Percentiles rank a stretch among this genome's conserved stretches.
phyloP scores from a whole-genome alignment of 1,140 invertebrate species.

The Meloidogyne exigua region DNA sequence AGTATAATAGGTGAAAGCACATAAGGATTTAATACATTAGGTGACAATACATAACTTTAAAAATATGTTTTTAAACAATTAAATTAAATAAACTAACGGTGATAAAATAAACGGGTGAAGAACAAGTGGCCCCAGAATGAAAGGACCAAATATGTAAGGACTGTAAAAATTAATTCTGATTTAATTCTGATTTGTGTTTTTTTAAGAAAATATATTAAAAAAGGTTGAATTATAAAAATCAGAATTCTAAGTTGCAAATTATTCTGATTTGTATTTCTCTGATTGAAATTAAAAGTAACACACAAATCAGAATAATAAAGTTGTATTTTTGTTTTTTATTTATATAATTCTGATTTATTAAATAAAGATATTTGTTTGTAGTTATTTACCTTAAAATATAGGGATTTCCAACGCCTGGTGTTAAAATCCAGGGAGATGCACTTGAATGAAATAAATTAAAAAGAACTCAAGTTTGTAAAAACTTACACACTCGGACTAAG shows the following conservation, averaged over 20 bases:
- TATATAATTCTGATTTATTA: neutral
- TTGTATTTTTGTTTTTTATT: too few relatives aligned
- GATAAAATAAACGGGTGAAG: constrained; percentile 24
- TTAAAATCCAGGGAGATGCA: constrained; percentile 27
- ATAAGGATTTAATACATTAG: constrained; percentile 38
- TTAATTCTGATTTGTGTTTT: neutral
- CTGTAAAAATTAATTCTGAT: constrained; percentile 23
- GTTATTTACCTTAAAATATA: constrained; percentile 14
- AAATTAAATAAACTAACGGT: constrained; percentile 23
- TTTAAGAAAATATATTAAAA: too few relatives aligned
- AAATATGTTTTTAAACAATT: neutral
- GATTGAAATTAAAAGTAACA: too few relatives aligned
- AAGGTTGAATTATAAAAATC: neutral
- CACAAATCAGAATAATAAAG: neutral
- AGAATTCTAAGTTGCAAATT: too few relatives aligned
- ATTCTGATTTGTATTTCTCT: too few relatives aligned
- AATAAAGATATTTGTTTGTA: neutral
- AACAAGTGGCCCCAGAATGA: constrained; percentile 33
- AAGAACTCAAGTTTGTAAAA: too few relatives aligned
- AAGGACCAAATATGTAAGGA: constrained; percentile 36
- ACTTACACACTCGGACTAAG: constrained; percentile 23
- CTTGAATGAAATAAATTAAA: constrained; percentile 4
- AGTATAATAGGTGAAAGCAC: constrained; percentile 38
- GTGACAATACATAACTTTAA: constrained; percentile 27
- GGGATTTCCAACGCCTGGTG: constrained; percentile 28